Conservation (phyloP, 2,113 vertebrate species). For the Vulpes ferrilata region DNA sequence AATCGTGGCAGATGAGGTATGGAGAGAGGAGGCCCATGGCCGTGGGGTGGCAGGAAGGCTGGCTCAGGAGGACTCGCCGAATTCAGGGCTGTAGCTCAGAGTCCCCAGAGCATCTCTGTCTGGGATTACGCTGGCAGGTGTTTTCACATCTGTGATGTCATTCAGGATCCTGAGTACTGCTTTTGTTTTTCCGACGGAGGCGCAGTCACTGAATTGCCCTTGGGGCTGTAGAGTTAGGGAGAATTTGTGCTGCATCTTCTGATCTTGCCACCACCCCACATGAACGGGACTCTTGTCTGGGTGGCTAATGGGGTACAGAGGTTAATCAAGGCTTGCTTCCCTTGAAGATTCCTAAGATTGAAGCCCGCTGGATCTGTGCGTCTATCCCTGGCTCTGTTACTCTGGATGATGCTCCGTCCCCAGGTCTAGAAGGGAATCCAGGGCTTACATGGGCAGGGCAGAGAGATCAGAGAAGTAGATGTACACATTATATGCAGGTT, state of each 20-base stretch:
- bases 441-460: background rate
- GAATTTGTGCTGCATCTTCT: background rate
- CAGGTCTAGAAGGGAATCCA: background rate
- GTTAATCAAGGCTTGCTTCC: background rate
- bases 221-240: background rate
- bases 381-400: background rate
- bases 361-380: background rate
- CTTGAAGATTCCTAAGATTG: background rate
- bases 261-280: background rate
- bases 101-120: background rate
- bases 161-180: background rate
- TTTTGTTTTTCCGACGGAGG: background rate
- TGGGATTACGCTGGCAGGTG: background rate
- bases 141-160: background rate
- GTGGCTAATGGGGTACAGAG: background rate
- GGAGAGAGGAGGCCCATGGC: background rate
- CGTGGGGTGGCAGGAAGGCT: too few species aligned
- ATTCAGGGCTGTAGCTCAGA: fast-evolving
- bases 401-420: too few species aligned
- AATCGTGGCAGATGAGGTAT: background rate
- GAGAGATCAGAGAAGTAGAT: background rate
- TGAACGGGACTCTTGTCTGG: background rate
- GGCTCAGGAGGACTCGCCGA: too few species aligned
- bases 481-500: background rate
- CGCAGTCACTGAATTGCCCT: too few species aligned